Percentiles rank a stretch among this genome's conserved stretches.
Conservation (phyloP, 2,113 vertebrate genomes). For the Thermophis baileyi region DNA sequence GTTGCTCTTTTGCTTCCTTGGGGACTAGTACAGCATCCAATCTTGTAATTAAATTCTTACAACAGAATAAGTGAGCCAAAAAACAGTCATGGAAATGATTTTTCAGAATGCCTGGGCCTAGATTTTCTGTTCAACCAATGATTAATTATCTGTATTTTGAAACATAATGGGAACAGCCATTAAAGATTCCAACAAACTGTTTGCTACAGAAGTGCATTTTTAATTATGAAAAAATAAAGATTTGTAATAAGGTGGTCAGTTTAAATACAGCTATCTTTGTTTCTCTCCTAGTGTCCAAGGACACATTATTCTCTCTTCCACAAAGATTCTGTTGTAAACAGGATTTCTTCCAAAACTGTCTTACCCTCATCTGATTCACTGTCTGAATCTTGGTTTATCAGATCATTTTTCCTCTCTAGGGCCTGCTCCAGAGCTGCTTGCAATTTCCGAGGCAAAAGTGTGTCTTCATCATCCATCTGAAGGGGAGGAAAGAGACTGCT, state of each 20-base stretch:
- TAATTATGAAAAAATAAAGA: constrained; percentile 2
- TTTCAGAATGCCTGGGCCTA: neutral
- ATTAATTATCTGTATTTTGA: neutral
- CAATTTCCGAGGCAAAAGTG: constrained; percentile 92
- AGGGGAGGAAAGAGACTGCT: neutral
- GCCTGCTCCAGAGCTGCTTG: constrained; percentile 97
- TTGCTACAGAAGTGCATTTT: neutral
- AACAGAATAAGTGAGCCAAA: neutral
- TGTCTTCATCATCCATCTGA: constrained; percentile 98
- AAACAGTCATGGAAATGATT: neutral
- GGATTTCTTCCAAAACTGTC: constrained; percentile 31
- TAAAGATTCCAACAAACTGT: neutral
- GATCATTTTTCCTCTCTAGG: constrained; percentile 92
- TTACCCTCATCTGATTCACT: constrained; percentile 98
- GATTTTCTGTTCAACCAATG: neutral
- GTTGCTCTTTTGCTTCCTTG: neutral
- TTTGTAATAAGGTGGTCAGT: neutral
- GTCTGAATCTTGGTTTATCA: constrained; percentile 95
- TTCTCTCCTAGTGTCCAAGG: constrained; percentile 4
- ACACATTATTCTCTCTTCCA: neutral
- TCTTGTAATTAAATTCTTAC: neutral
- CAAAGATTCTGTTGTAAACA: neutral
- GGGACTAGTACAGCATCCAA: neutral
- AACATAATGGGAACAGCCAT: neutral
- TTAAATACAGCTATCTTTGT: neutral